Base-by-base conservation (phyloP, 2,888 invertebrate species). In the Nebria brevicollis region DNA sequence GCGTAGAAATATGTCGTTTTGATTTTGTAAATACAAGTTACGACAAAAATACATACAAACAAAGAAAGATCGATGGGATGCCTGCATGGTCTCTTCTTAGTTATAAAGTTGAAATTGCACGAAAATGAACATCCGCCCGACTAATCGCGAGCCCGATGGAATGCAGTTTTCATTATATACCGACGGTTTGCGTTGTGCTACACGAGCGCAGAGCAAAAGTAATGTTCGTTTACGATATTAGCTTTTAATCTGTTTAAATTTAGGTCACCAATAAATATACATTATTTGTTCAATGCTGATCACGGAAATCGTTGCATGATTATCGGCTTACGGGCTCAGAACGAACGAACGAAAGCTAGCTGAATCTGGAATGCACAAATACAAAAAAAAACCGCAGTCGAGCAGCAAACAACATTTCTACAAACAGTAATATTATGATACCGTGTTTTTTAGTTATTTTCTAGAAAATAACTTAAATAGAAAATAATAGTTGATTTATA, bases 151-250 rank as follows among this genome's bases (percentile, higher is more conserved):
- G 15, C 7, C 25, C 20, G 25, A 6, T 70, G 20, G 54, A 54
- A 54, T 68, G 68, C 68, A 73, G 43, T 41, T 43, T 73, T 43
- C 73, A 73, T 73, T 43, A 73, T 34, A 41, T 54, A 54, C 54
- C 7, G 8, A 54, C 54, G 7, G 7, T 54, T 41, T 73, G 10
- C 43, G 26, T 72, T 41, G 13, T 68, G 68, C n/a, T 68, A 13
- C 25, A 34, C 54, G 11, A 54, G 54, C 4, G 7, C 34, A 34
- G 26, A 64, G 81, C 72, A 81, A 79, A 81, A 81, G 76, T 76
- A 81, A 76, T 81, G 76, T 81, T 72, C 75, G 72, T 76, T 81
- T 81, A 81, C 76, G 81, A 75, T 76, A 81, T 81, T 81, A 81
- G 81, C 81, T 70, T 70, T 81, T 81, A 81, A 81, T 81, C 81